Conservation (phyloP, 1,140 invertebrate genomes). For the Lucilia sericata region DNA sequence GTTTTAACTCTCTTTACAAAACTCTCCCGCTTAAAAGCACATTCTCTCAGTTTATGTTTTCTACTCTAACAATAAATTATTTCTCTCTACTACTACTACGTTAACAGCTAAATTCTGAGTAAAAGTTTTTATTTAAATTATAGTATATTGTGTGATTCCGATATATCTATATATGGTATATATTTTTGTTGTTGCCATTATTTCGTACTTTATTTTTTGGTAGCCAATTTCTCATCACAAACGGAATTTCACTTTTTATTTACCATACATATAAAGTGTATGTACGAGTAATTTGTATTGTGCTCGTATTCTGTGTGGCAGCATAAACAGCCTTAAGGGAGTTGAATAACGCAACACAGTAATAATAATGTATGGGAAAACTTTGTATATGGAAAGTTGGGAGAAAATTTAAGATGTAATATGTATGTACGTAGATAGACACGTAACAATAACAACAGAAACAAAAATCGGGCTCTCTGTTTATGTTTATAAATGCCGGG, state of each 20-base stretch:
- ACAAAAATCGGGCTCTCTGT: neutral
- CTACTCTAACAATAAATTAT: neutral
- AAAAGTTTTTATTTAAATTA: slow-evolving; percentile 27
- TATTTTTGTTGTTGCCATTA: neutral
- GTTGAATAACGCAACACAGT: neutral
- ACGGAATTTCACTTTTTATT: slow-evolving; percentile 42
- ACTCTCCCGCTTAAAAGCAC: neutral
- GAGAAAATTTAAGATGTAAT: slow-evolving; percentile 2
- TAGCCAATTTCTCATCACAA: slow-evolving; percentile 16
- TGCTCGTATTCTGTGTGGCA: neutral
- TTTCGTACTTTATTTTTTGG: neutral
- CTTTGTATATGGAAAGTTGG: neutral
- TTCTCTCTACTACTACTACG: neutral
- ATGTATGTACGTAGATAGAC: too few relatives aligned
- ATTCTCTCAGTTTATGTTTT: neutral
- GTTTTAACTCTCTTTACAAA: neutral
- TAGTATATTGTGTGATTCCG: neutral
- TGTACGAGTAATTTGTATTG: neutral
- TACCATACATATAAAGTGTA: neutral
- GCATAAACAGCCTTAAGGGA: slow-evolving; percentile 5
- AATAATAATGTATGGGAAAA: neutral
- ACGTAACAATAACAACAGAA: neutral
- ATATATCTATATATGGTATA: too few relatives aligned
- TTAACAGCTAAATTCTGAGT: slow-evolving; percentile 4
- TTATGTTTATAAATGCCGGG: slow-evolving; percentile 4